Percentiles rank a stretch among this genome's conserved stretches.
Conservation (phyloP, 2,797 vertebrate genomes). For the Typhlichthys subterraneus region DNA sequence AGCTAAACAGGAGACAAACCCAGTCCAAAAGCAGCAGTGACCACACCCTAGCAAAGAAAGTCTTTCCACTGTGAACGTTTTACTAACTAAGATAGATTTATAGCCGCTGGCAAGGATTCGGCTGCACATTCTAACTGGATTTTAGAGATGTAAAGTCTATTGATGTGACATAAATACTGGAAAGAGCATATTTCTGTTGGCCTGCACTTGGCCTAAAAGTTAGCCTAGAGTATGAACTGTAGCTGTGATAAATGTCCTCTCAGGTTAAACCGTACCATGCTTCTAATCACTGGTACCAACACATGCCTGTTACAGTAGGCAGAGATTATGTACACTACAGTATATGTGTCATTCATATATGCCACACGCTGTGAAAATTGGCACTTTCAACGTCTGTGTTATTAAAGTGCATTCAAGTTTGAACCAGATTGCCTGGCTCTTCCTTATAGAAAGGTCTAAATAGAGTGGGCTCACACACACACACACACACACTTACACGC, state of each 20-base stretch:
- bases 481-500: neutral
- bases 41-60: conserved; percentile 54
- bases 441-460: neutral
- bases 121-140: conserved; percentile 21
- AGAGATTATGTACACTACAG: no score
- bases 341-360: no score
- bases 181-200: neutral
- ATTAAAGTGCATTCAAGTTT: conserved; percentile 2
- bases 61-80: conserved; percentile 57
- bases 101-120: neutral
- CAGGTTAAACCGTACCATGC: neutral
- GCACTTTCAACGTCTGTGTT: neutral
- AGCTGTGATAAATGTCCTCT: neutral
- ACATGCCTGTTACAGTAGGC: no score
- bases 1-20: conserved; percentile 32
- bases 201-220: neutral
- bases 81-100: conserved; percentile 14
- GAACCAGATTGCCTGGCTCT: conserved; percentile 1
- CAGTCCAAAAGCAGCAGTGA: conserved; percentile 33
- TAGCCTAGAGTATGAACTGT: no score
- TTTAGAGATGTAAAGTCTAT: neutral
- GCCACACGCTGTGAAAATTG: no score
- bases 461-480: neutral
- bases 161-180: neutral
- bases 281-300: neutral